A percentile compares a stretch with the other conserved stretches of the same genome.
Conservation (phyloP, 2,888 invertebrate genomes). For the Lasius fuliginosus region DNA sequence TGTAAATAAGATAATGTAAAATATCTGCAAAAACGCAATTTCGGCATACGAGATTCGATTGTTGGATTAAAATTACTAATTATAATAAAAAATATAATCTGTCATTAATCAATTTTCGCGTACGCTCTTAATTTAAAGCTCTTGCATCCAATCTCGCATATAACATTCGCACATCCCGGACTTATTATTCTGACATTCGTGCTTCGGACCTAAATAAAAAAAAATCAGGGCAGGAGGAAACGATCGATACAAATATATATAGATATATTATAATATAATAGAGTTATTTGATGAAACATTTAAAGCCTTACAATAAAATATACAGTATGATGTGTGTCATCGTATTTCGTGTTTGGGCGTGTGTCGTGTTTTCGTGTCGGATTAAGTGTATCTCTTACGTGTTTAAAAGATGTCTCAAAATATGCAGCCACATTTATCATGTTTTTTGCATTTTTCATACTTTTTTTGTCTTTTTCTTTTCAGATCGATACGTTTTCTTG, state of each 20-base stretch:
- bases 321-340: slow-evolving; percentile 80
- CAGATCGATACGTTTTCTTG: slow-evolving; percentile 59
- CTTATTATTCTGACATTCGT: slow-evolving; percentile 17
- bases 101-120: slow-evolving; percentile 13
- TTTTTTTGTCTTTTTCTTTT: slow-evolving; percentile 52
- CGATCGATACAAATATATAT: slow-evolving; percentile 84
- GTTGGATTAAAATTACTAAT: background rate
- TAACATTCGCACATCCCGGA: slow-evolving; percentile 36
- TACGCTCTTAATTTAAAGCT: slow-evolving; percentile 9
- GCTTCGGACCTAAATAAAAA: slow-evolving; percentile 68
- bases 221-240: slow-evolving; percentile 69
- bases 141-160: slow-evolving; percentile 23
- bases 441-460: slow-evolving; percentile 47
- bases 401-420: slow-evolving; percentile 75
- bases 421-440: slow-evolving; percentile 71
- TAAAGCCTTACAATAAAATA: slow-evolving; percentile 85
- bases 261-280: slow-evolving; percentile 84
- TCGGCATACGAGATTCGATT: background rate
- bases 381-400: slow-evolving; percentile 56
- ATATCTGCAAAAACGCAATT: slow-evolving; percentile 14
- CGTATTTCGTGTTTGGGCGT: slow-evolving; percentile 60
- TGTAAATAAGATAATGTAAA: background rate
- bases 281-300: slow-evolving; percentile 85
- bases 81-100: slow-evolving; percentile 2
- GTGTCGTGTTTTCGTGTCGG: slow-evolving; percentile 60